Percentiles rank a stretch among this genome's conserved stretches.
These are phyloP conservation scores for Megaceryle torquata DNA, from an alignment of 2,113 vertebrate genomes.

Conservation along the genomic window DNA sequence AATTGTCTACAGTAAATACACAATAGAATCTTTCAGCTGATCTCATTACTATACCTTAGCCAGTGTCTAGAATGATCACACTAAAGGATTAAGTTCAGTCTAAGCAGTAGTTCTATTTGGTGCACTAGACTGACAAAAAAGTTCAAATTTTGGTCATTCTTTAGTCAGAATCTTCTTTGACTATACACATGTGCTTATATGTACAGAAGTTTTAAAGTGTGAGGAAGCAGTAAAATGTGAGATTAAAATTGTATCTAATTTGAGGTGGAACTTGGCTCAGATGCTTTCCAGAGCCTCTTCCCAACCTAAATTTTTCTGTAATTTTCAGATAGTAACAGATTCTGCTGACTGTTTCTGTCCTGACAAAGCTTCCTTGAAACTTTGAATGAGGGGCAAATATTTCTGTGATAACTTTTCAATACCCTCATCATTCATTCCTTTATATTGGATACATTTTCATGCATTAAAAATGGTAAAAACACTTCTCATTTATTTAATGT, in stretches of 20 bases:
- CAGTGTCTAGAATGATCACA: not conserved
- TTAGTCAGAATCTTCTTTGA: not conserved
- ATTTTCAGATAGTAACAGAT: not conserved
- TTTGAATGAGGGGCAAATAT: not conserved
- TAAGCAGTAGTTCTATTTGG: not conserved
- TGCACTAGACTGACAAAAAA: not conserved
- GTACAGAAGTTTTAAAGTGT: not conserved
- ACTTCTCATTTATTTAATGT: not conserved
- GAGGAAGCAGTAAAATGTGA: not conserved
- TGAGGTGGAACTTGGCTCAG: not conserved
- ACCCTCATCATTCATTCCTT: not conserved
- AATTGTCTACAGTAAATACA: not conserved
- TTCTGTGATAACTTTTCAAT: not conserved
- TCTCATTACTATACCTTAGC: not conserved
- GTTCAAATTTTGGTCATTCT: not conserved
- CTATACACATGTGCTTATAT: not conserved
- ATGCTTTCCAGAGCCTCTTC: not conserved
- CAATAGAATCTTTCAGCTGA: not conserved
- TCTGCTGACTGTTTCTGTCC: not conserved
- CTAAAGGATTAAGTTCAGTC: not conserved
- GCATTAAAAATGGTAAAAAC: not conserved
- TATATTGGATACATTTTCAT: not conserved
- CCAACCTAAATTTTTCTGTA: not conserved
- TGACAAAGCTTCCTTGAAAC: not conserved
- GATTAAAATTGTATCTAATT: not conserved